Evolutionary conservation across 2,797 vertebrate species (phyloP).

Genomic region (Dallia pectoralis): DNA sequence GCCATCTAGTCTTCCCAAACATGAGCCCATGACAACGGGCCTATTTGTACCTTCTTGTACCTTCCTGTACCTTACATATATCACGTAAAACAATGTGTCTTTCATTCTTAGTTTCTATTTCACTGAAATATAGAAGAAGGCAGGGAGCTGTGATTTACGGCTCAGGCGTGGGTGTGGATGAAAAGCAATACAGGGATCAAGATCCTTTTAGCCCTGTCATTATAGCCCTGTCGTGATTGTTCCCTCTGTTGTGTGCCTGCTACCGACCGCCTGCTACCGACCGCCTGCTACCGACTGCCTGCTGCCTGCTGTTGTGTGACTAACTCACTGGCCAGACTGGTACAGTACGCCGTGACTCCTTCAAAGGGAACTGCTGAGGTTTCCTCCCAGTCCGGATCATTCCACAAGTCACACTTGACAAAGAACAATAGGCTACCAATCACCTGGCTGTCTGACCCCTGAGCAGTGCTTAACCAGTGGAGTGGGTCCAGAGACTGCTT

Average conservation of each 20-base stretch:
- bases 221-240: not conserved
- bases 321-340: constrained; percentile 9
- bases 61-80: constrained; percentile 24
- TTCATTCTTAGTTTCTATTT: constrained; percentile 26
- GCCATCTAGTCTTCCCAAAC: constrained; percentile 38
- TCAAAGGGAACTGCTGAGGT: constrained; percentile 19
- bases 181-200: not conserved
- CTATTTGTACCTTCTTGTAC: constrained; percentile 3
- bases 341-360: constrained; percentile 26
- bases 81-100: constrained; percentile 30
- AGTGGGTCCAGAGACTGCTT: not conserved
- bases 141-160: not conserved
- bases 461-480: not conserved
- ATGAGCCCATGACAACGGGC: constrained; percentile 18
- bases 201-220: not conserved
- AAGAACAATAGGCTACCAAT: constrained; percentile 43
- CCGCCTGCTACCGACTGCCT: too few relatives aligned
- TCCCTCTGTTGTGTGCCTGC: not conserved
- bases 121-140: constrained; percentile 4
- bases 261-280: too few relatives aligned
- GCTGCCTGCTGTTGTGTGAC: not conserved
- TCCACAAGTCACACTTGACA: constrained; percentile 35
- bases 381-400: constrained; percentile 19
- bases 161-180: constrained; percentile 1
- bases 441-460: constrained; percentile 18